Evolutionary conservation across 2,888 invertebrate species (phyloP).

Genomic region (Eristalinus sepulchralis): DNA sequence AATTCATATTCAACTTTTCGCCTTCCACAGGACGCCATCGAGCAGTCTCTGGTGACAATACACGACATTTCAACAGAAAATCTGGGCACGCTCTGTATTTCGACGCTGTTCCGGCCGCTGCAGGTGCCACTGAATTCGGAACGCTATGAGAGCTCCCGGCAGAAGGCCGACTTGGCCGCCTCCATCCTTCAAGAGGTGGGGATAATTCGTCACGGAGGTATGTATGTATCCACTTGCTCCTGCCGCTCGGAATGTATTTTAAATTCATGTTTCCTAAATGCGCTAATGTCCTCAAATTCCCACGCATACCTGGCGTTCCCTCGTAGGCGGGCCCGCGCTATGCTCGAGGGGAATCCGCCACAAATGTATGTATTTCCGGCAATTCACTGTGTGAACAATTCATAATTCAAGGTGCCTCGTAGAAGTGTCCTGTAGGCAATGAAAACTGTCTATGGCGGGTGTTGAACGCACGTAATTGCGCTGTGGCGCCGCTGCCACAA

Average conservation of each 20-base stretch:
- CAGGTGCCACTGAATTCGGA: constrained; percentile 86
- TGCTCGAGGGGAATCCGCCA: not conserved
- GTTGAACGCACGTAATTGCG: constrained; percentile 33
- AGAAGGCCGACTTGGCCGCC: constrained; percentile 90
- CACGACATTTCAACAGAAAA: constrained; percentile 89
- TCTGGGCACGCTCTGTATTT: constrained; percentile 87
- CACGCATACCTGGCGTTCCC: not conserved
- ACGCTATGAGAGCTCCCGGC: constrained; percentile 88
- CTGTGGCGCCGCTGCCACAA: not conserved
- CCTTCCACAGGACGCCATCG: constrained; percentile 83
- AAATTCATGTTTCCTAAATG: constrained; percentile 36
- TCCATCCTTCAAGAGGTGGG: constrained; percentile 88
- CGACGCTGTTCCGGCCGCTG: constrained; percentile 86
- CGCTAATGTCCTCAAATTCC: constrained; percentile 36
- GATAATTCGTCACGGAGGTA: constrained; percentile 84
- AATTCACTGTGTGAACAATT: constrained; percentile 24
- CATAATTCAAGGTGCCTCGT: constrained; percentile 19
- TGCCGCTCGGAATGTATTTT: not conserved
- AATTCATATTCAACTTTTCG: constrained; percentile 12
- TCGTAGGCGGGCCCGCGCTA: not conserved
- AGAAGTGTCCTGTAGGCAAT: constrained; percentile 12
- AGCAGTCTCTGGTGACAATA: constrained; percentile 87
- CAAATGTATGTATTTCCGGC: not conserved
- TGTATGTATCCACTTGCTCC: constrained; percentile 72
- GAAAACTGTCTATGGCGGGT: constrained; percentile 7